Conservation (phyloP, 30 jellyfish, hydroid and myxozoan species). For the Catostylus mosaicus region DNA sequence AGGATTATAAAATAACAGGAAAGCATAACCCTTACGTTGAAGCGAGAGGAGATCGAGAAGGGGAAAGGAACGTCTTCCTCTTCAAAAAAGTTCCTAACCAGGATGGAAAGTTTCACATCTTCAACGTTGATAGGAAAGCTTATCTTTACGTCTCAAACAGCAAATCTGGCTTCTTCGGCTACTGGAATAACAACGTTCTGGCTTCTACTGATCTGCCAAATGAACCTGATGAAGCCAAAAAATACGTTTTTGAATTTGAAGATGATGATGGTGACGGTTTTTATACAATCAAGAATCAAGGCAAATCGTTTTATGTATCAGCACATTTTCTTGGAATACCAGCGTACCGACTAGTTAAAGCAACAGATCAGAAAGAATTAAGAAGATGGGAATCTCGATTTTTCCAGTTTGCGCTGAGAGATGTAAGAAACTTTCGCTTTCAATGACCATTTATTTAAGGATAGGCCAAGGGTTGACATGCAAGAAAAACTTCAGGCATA, state of each 20-base stretch:
- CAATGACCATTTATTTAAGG: too few species aligned
- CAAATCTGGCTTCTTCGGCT: slow-evolving; percentile 28
- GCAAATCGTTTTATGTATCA: slow-evolving; percentile 20
- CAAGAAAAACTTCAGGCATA: too few species aligned
- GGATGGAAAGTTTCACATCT: slow-evolving; percentile 10
- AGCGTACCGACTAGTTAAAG: slow-evolving; percentile 9
- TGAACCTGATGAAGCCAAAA: not conserved
- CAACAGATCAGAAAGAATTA: slow-evolving; percentile 16
- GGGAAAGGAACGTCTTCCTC: slow-evolving; percentile 31
- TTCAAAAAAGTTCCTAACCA: slow-evolving; percentile 12
- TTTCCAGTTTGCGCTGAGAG: slow-evolving; percentile 31
- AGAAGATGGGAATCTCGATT: slow-evolving; percentile 32
- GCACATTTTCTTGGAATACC: slow-evolving; percentile 23
- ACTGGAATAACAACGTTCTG: slow-evolving; percentile 34
- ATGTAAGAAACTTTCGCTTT: slow-evolving; percentile 28
- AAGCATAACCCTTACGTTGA: slow-evolving; percentile 24
- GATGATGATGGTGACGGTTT: slow-evolving; percentile 62
- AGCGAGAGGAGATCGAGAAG: slow-evolving; percentile 38
- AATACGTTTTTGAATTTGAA: slow-evolving; percentile 35
- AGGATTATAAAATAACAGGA: slow-evolving; percentile 34
- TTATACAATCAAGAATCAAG: slow-evolving; percentile 35
- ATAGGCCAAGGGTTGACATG: too few species aligned
- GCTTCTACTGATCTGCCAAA: slow-evolving; percentile 10
- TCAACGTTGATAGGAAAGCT: slow-evolving; percentile 13
- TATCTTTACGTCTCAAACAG: slow-evolving; percentile 35